These are phyloP conservation scores for Dryobota labecula DNA, from an alignment of 2,888 invertebrate genomes.

Conservation along the genomic window DNA sequence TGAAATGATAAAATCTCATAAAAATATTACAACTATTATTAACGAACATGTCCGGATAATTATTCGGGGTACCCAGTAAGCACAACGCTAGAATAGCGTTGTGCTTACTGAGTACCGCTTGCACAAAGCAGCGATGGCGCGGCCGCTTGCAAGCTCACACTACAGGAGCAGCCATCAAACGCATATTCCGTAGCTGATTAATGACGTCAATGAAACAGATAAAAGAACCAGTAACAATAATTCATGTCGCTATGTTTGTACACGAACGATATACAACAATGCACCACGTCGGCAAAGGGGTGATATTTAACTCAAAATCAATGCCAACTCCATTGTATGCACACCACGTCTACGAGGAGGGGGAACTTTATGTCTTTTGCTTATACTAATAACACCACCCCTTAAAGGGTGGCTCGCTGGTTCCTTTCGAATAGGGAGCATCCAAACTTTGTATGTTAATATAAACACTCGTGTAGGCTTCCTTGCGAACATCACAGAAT, in stretches of 20 bases:
- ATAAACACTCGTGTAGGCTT: conserved; percentile 87
- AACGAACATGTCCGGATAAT: background rate
- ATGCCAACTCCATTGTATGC: conserved; percentile 88
- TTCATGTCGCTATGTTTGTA: conserved; percentile 85
- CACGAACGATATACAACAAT: conserved; percentile 75
- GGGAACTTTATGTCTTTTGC: conserved; percentile 87
- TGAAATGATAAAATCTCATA: background rate
- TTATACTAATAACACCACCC: conserved; percentile 88
- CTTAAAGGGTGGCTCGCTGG: conserved; percentile 86
- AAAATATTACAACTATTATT: background rate
- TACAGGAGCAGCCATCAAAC: conserved; percentile 60
- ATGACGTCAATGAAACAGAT: conserved; percentile 75
- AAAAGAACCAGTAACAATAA: conserved; percentile 85
- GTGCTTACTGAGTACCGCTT: conserved; percentile 4
- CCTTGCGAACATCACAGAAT: conserved; percentile 80
- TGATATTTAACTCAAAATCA: conserved; percentile 89
- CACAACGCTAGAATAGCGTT: too few relatives aligned
- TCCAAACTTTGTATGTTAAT: conserved; percentile 88
- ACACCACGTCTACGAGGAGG: conserved; percentile 82
- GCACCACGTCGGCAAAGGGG: conserved; percentile 79
- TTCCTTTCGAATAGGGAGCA: conserved; percentile 81
- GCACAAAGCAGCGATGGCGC: conserved; percentile 30
- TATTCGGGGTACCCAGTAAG: background rate
- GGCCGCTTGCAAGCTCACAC: conserved; percentile 46
- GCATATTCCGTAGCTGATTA: conserved; percentile 74